Evolutionary conservation across 2,797 vertebrate genomes (phyloP).

Genomic region (Erpetoichthys calabaricus): DNA sequence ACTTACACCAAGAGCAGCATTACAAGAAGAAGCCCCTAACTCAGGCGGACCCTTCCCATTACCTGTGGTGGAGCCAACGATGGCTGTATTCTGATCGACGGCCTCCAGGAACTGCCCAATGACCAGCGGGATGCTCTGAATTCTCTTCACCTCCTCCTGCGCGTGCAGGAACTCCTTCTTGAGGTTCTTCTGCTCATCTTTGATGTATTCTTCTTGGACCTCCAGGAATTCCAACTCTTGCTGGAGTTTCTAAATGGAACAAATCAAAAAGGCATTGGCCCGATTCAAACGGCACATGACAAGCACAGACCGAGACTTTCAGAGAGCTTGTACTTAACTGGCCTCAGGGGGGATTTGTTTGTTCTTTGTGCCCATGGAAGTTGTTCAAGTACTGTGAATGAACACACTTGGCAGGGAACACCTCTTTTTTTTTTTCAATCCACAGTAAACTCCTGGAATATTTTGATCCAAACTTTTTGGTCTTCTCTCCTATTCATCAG

Average conservation of each 20-base stretch:
- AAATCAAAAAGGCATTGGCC: neutral
- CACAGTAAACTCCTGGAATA: too few relatives aligned
- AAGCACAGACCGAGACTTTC: neutral
- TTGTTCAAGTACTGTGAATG: too few relatives aligned
- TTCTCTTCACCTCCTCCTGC: conserved; percentile 88
- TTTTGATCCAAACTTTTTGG: too few relatives aligned
- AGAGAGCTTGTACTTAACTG: neutral
- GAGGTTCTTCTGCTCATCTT: conserved; percentile 87
- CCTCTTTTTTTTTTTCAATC: too few relatives aligned
- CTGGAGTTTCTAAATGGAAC: conserved; percentile 70
- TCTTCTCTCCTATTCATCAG: too few relatives aligned
- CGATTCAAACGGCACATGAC: too few relatives aligned
- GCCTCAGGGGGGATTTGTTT: neutral
- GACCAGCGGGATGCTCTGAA: conserved; percentile 87
- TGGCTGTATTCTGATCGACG: conserved; percentile 88
- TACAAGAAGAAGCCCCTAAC: too few relatives aligned
- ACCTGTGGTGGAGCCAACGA: conserved; percentile 89
- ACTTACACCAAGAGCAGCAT: too few relatives aligned
- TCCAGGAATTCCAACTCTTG: conserved; percentile 88
- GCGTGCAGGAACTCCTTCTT: conserved; percentile 91
- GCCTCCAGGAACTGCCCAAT: conserved; percentile 91
- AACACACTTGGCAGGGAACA: too few relatives aligned
- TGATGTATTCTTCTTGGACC: conserved; percentile 91
- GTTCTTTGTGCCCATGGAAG: too few relatives aligned
- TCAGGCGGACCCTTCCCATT: neutral